These are phyloP conservation scores for Alethe castanea DNA, from an alignment of 2,113 vertebrate species.

Conservation along the genomic window DNA sequence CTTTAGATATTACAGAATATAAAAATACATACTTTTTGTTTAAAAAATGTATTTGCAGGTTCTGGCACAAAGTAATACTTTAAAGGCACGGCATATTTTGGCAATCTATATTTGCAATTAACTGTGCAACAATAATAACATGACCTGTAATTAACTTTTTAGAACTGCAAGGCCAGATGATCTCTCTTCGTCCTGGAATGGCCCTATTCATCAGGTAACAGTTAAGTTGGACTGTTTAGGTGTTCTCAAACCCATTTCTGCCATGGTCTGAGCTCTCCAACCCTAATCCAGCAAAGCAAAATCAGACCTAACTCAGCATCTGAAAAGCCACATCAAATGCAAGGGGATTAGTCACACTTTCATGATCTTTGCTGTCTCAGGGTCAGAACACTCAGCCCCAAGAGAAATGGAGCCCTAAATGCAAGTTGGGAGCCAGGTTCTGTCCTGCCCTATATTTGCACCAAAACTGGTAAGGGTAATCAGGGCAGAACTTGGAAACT, in stretches of 20 bases:
- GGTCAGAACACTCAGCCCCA: background rate
- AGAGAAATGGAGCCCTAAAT: background rate
- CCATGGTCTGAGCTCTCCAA: background rate
- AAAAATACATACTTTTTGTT: slow-evolving; percentile 79
- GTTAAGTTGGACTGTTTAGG: background rate
- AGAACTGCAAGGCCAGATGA: background rate
- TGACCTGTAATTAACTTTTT: background rate
- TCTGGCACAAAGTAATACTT: slow-evolving; percentile 64
- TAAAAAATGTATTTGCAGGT: slow-evolving; percentile 71
- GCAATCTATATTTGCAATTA: background rate
- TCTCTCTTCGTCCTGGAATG: background rate
- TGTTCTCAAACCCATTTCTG: background rate
- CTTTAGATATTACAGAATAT: slow-evolving; percentile 77
- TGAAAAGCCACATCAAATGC: slow-evolving; percentile 12
- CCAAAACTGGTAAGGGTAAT: background rate
- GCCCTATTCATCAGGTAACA: background rate
- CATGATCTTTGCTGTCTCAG: background rate
- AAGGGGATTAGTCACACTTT: background rate
- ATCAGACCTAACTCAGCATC: background rate
- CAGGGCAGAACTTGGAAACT: background rate
- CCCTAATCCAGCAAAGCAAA: background rate
- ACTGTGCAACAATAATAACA: background rate
- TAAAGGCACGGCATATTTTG: slow-evolving; percentile 52
- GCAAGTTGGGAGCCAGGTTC: background rate
- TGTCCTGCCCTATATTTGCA: background rate